A percentile compares a stretch with the other conserved stretches of the same genome.
phyloP scores from a whole-genome alignment of 2,113 vertebrate species.

The Phylloscopus trochilus region DNA sequence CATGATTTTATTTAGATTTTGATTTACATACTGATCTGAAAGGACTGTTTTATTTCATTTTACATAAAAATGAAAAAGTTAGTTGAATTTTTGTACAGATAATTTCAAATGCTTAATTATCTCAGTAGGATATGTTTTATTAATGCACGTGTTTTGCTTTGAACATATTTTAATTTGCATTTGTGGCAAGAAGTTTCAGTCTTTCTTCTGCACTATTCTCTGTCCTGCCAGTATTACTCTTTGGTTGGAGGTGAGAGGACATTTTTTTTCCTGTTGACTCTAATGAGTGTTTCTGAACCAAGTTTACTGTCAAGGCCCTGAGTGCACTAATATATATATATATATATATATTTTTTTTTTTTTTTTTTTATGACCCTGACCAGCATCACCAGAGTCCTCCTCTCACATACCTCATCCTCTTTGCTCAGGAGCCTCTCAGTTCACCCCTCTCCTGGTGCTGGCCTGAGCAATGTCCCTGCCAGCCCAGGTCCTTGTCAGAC shows the following conservation, averaged over 20 bases:
- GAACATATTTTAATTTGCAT: slow-evolving; percentile 1
- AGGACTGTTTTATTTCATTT: background rate
- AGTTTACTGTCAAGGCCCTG: background rate
- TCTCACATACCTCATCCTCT: accelerated
- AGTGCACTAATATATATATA: accelerated
- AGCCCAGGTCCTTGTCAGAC: background rate
- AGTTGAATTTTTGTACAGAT: background rate
- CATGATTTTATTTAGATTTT: slow-evolving; percentile 10
- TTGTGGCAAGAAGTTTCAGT: background rate
- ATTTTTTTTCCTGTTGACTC: background rate
- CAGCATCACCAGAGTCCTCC: background rate
- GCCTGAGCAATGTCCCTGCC: background rate
- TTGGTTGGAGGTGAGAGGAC: background rate
- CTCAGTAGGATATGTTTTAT: slow-evolving; percentile 3
- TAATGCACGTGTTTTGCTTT: background rate
- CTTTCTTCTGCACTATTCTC: background rate
- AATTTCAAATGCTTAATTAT: background rate
- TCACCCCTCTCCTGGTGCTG: background rate
- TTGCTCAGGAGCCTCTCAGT: background rate
- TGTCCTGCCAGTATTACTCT: background rate
- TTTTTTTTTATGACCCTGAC: background rate
- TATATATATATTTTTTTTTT: background rate
- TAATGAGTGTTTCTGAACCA: background rate
- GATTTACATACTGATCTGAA: background rate
- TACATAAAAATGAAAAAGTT: background rate